phyloP scores from a whole-genome alignment of 2,113 vertebrate species.

The Recurvirostra avosetta region DNA sequence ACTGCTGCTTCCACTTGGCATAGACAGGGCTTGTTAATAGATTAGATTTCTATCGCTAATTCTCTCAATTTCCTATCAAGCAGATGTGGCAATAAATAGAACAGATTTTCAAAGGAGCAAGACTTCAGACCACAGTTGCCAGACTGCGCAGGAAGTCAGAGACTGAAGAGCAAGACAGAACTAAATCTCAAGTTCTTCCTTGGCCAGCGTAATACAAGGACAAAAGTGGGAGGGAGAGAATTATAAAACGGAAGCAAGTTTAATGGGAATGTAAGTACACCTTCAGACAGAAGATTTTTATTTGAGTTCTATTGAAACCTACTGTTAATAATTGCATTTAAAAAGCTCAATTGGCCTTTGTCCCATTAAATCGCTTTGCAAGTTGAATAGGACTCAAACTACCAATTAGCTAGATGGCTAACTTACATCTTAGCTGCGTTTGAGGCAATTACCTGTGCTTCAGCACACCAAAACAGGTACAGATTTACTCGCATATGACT shows the following conservation, averaged over 20 bases:
- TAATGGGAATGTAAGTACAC: neutral
- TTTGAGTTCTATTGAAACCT: neutral
- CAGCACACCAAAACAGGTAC: neutral
- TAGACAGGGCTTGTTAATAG: neutral
- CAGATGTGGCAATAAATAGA: neutral
- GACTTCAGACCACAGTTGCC: neutral
- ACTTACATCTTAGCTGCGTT: neutral
- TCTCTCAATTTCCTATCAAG: neutral
- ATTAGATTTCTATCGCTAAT: neutral
- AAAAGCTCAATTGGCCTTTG: conserved; percentile 24
- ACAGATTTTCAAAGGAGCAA: neutral
- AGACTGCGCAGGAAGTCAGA: neutral
- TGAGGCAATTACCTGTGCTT: neutral
- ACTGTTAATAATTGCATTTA: neutral
- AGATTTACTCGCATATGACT: neutral
- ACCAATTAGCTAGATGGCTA: neutral
- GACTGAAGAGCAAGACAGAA: neutral
- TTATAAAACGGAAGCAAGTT: neutral
- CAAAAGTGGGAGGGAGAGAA: neutral
- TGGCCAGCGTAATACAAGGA: neutral
- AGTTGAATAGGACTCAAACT: neutral
- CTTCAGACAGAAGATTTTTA: neutral
- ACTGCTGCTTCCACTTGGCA: neutral
- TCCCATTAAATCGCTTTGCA: conserved; percentile 6
- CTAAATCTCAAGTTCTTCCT: neutral